Base-by-base conservation (phyloP, 2,888 invertebrate genomes). In the Parapristionchus giblindavisi region DNA sequence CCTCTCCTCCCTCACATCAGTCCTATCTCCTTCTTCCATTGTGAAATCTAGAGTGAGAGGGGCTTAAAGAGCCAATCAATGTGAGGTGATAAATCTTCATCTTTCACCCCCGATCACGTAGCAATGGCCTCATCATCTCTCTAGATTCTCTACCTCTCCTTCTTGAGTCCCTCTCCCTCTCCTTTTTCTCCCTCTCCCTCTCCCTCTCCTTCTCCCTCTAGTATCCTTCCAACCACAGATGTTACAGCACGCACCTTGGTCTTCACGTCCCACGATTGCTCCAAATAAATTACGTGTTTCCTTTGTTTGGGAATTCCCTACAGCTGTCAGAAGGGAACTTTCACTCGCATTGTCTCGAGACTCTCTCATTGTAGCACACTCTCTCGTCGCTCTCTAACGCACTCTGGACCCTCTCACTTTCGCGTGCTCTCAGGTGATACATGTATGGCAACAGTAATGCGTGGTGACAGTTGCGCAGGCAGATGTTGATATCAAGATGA, bases 41-140 rank as follows among this genome's bases (percentile, higher is more conserved):
- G 11, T 24, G 27, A 11, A 14, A 8, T 1, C 2, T 40, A 63
- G 63, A 65, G 5, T 29, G 60, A 11, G 21, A 24, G n/a, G 60
- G 36, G 36, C 29, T 29, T 34, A 11, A 6, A 24, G n/a, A 36
- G 36, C n/a, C 29, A 34, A 24, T 60, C 60, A 17, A n/a, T 36
- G 40, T 6, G 38, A 52, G 52, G 68, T 68, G 52, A 52, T 68
- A 52, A 52, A 52, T 68, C 52, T 68, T 51, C 52, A 36, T 68
- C n/a, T 8, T n/a, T 43, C 56, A n/a, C 56, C 8, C 56, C 8
- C 8, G 56, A n/a, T n/a, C 21, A 14, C n/a, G 6, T 56, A 6
- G 11, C 56, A 6, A 14, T 56, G 6, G 8, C 43, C 43, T 8
- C 43, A 14, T 43, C 43, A 14, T n/a, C 17, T 43, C 11, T 43